Evolutionary conservation across 2,888 invertebrate genomes (phyloP), one percentile per base, ranked within the genome.

Genomic region (Fabriciana adippe): DNA sequence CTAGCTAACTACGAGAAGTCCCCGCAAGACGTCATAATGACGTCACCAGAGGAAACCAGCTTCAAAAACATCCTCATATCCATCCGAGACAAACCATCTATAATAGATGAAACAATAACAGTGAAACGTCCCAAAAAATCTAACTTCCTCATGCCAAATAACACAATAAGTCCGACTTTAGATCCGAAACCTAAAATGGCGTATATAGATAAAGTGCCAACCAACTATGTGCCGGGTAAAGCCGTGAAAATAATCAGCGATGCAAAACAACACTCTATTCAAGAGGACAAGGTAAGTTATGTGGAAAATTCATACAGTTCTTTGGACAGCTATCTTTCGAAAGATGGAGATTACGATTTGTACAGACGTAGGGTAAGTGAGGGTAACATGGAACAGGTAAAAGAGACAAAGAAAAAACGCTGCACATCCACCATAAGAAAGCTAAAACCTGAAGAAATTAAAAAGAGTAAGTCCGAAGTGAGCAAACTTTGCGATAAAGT

Each of bases 181-280:
- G 86, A 85, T 16, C 62, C 75, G 0, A 88, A 86, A 64, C 93
- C 93, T 0, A 91, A 90, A 82, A 82, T 90, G 75, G 93, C 92
- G 48, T 93, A 89, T 77, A 8, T 87, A 2, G 92, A 92, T 50
- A 87, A 86, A 72, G 89, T 88, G 0, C 83, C 89, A 0, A 67
- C 84, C 0, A 84, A 80, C 0, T 92, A 93, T 71, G 92, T 94
- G 48, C 96, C 96, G 0, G 96, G 96, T 1, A 96, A 96, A 83
- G 96, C 96, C 0, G 95, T 96, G 15, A 95, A 96, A 88, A 94
- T 96, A 41, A 92, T 95, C 77, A 94, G 94, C 59, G 93, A 93
- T 66, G 85, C 78, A 0, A 92, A 88, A 1, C 86, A 89, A 31
- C 93, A 93, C 74, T 78, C 81, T 18, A 80, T 86, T 4, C 80